Evolutionary conservation across 1,140 invertebrate genomes (phyloP).

Genomic region (Rhynchophorus ferrugineus): DNA sequence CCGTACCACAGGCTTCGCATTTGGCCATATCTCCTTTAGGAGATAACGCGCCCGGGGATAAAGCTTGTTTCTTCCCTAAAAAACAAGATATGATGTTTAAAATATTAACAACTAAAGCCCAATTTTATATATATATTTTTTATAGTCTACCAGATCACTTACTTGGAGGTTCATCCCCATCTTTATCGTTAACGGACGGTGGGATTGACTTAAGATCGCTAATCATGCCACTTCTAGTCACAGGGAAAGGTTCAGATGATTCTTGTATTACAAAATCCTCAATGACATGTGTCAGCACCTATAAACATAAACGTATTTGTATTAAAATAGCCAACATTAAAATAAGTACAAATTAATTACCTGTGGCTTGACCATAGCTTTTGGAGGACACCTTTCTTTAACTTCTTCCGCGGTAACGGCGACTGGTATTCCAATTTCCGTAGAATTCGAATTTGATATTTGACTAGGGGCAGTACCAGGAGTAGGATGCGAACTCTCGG

Average conservation of each 20-base stretch:
- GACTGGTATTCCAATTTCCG: conserved; percentile 36
- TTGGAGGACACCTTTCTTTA: conserved; percentile 53
- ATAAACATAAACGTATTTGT: background rate
- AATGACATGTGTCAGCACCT: conserved; percentile 88
- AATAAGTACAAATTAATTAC: conserved; percentile 10
- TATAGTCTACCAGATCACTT: conserved; percentile 43
- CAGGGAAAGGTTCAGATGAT: conserved; percentile 80
- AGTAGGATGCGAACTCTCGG: conserved; percentile 28
- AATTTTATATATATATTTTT: background rate
- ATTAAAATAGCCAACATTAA: background rate
- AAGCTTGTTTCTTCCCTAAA: conserved; percentile 32
- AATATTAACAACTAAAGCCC: background rate
- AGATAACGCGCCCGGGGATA: conserved; percentile 25
- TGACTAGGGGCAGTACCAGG: conserved; percentile 34
- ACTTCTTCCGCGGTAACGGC: conserved; percentile 51
- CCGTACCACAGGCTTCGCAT: conserved; percentile 73
- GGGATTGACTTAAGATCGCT: conserved; percentile 41
- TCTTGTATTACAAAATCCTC: conserved; percentile 97
- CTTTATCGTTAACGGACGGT: conserved; percentile 45
- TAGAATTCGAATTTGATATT: conserved; percentile 30
- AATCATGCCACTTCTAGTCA: conserved; percentile 55
- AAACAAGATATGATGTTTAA: conserved; percentile 10
- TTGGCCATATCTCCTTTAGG: conserved; percentile 50
- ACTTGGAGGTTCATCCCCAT: conserved; percentile 66
- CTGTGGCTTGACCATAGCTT: conserved; percentile 93